Evolutionary conservation across 2,113 vertebrate species (phyloP).

Genomic region (Enhydra lutris): DNA sequence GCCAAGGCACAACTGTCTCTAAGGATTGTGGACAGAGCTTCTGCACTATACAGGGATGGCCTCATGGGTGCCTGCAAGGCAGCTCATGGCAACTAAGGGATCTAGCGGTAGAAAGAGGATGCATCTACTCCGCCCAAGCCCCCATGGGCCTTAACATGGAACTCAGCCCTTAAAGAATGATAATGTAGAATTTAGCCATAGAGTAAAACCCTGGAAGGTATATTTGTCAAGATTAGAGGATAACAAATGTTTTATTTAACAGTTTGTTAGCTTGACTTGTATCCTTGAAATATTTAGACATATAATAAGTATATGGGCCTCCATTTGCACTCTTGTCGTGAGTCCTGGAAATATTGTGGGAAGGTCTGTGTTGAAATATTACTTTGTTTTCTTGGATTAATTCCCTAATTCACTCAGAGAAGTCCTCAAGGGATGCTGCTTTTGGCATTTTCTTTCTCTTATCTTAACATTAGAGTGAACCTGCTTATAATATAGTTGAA

Average conservation of each 20-base stretch:
- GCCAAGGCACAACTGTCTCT: neutral
- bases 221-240: neutral
- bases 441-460: neutral
- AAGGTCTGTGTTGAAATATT: neutral
- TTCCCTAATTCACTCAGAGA: neutral
- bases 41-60: neutral
- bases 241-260: neutral
- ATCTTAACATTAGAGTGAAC: neutral
- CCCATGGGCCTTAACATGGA: neutral
- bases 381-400: neutral
- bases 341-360: neutral
- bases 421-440: neutral
- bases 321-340: neutral
- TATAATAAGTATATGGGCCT: neutral
- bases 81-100: neutral
- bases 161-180: neutral
- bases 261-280: neutral
- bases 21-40: neutral
- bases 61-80: neutral
- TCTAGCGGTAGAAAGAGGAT: neutral
- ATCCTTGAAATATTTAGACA: neutral
- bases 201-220: neutral
- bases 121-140: rapidly evolving
- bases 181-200: neutral
- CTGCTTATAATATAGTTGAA: neutral